Evolutionary conservation across 2,113 vertebrate genomes (phyloP).

Genomic region (Leptosomus discolor): DNA sequence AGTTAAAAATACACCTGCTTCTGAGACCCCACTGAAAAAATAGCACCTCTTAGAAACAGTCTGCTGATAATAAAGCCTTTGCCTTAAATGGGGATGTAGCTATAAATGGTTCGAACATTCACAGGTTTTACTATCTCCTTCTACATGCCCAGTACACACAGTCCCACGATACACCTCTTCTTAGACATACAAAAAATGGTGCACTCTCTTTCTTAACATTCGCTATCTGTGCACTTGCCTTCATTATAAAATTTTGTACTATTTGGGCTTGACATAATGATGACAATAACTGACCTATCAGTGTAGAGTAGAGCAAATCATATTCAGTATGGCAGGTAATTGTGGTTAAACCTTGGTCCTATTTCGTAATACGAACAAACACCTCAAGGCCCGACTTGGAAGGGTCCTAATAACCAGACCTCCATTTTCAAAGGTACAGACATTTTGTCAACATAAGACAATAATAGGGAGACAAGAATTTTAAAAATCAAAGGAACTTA

Average conservation of each 20-base stretch:
- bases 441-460: background rate
- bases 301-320: background rate
- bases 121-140: background rate
- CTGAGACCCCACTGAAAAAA: background rate
- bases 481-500: background rate
- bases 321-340: background rate
- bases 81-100: background rate
- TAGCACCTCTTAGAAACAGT: background rate
- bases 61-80: background rate
- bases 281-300: background rate
- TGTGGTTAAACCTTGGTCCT: background rate
- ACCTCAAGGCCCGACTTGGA: background rate
- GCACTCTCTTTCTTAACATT: background rate
- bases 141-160: background rate
- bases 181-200: rapidly evolving
- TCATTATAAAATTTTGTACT: background rate
- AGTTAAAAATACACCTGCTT: background rate
- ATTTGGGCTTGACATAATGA: background rate
- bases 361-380: background rate
- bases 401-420: background rate
- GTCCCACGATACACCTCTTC: rapidly evolving
- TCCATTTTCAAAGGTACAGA: background rate
- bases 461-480: background rate
- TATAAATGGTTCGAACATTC: background rate
- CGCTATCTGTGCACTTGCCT: background rate